Evolutionary conservation across 1,140 invertebrate genomes (phyloP).

Genomic region (Conopomorpha cramerella): DNA sequence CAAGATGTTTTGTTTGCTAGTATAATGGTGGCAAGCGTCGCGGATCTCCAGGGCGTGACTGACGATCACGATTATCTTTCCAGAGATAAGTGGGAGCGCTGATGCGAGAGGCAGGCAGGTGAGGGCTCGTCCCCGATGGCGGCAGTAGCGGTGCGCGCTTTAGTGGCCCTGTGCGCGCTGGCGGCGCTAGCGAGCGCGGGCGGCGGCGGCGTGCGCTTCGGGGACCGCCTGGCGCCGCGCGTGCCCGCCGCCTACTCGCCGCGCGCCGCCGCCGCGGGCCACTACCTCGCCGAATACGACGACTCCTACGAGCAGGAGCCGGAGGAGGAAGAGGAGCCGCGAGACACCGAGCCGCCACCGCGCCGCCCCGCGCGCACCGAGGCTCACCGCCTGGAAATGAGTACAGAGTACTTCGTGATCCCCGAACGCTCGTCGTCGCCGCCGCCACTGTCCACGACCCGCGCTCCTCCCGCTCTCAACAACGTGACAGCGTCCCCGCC

Average conservation of each 20-base stretch:
- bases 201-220: slow-evolving; percentile 38
- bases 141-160: slow-evolving; percentile 23
- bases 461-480: slow-evolving; percentile 15
- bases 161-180: slow-evolving; percentile 18
- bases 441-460: no score
- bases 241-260: slow-evolving; percentile 39
- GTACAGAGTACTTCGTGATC: slow-evolving; percentile 77
- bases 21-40: slow-evolving; percentile 29
- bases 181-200: slow-evolving; percentile 3
- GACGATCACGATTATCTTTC: slow-evolving; percentile 23
- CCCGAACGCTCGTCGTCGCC: slow-evolving; percentile 50
- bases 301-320: slow-evolving; percentile 13
- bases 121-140: slow-evolving; percentile 19
- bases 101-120: slow-evolving; percentile 21
- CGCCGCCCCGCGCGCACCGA: no score
- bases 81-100: slow-evolving; percentile 23
- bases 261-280: slow-evolving; percentile 17
- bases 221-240: slow-evolving; percentile 49
- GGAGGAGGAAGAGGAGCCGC: slow-evolving; percentile 16
- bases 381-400: slow-evolving; percentile 72
- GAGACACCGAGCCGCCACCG: no score
- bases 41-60: slow-evolving; percentile 17
- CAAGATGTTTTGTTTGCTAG: slow-evolving; percentile 46
- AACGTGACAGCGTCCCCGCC: slow-evolving; percentile 10
- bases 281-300: slow-evolving; percentile 27